phyloP scores from a whole-genome alignment of 1,140 invertebrate genomes.

The Piezodorus guildinii region DNA sequence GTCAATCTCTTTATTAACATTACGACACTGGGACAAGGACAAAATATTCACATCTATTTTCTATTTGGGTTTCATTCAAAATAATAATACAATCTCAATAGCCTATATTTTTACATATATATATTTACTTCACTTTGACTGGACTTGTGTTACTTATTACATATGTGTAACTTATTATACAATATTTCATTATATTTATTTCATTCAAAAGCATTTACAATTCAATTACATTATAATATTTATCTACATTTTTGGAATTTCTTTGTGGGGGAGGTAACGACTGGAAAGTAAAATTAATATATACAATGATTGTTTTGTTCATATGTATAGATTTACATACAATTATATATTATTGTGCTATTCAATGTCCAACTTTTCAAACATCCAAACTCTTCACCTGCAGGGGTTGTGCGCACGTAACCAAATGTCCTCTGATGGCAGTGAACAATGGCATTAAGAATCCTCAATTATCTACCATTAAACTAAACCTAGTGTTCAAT shows the following conservation, averaged over 20 bases:
- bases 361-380: background rate
- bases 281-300: background rate
- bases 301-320: background rate
- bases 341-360: slow-evolving; percentile 4
- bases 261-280: background rate
- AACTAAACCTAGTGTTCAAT: too few relatives aligned
- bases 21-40: slow-evolving; percentile 1
- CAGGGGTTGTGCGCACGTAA: too few relatives aligned
- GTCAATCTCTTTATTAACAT: background rate
- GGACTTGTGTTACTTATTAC: background rate
- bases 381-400: too few relatives aligned
- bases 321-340: background rate
- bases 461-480: too few relatives aligned
- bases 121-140: background rate
- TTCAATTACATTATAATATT: background rate
- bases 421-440: too few relatives aligned
- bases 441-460: too few relatives aligned
- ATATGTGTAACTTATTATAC: too few relatives aligned
- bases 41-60: slow-evolving; percentile 11
- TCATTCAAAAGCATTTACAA: slow-evolving; percentile 3
- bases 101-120: background rate
- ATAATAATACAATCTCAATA: slow-evolving; percentile 3
- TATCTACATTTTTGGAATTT: background rate
- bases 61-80: slow-evolving; percentile 9
- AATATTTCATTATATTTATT: background rate